Evolutionary conservation across 2,888 invertebrate species (phyloP).

Genomic region (Rambutsinella grinnellia): DNA sequence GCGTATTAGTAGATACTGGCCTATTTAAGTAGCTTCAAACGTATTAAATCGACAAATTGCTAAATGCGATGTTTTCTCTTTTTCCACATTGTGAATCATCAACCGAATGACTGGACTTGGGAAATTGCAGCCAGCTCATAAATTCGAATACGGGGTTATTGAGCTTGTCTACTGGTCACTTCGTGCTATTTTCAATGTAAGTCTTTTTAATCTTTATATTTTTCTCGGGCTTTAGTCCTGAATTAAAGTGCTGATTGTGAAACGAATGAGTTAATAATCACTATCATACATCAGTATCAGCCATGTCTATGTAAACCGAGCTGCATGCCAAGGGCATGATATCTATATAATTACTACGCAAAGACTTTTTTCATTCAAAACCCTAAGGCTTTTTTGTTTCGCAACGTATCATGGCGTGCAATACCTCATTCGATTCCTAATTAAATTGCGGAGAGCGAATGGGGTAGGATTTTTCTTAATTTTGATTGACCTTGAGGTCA

Average conservation of each 20-base stretch:
- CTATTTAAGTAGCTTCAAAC: too few relatives aligned
- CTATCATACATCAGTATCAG: too few relatives aligned
- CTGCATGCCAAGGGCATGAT: background rate
- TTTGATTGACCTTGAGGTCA: too few relatives aligned
- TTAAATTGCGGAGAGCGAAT: too few relatives aligned
- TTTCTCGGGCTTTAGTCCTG: background rate
- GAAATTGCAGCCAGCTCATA: constrained; percentile 54
- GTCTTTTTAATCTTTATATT: constrained; percentile 28
- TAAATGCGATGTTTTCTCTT: background rate
- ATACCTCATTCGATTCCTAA: too few relatives aligned
- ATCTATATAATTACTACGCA: too few relatives aligned
- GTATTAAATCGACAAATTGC: too few relatives aligned
- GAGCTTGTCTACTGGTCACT: constrained; percentile 65
- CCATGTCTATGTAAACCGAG: background rate
- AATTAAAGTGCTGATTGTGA: background rate
- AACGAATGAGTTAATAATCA: background rate
- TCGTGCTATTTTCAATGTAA: constrained; percentile 67
- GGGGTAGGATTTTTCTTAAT: too few relatives aligned
- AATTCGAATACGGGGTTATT: constrained; percentile 64
- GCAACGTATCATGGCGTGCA: too few relatives aligned
- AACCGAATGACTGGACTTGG: background rate
- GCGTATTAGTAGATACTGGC: too few relatives aligned
- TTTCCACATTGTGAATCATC: background rate
- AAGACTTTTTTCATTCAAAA: too few relatives aligned
- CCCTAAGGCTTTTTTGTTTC: too few relatives aligned